Conservation (phyloP, 2,888 invertebrate genomes). For the Metellina segmentata region DNA sequence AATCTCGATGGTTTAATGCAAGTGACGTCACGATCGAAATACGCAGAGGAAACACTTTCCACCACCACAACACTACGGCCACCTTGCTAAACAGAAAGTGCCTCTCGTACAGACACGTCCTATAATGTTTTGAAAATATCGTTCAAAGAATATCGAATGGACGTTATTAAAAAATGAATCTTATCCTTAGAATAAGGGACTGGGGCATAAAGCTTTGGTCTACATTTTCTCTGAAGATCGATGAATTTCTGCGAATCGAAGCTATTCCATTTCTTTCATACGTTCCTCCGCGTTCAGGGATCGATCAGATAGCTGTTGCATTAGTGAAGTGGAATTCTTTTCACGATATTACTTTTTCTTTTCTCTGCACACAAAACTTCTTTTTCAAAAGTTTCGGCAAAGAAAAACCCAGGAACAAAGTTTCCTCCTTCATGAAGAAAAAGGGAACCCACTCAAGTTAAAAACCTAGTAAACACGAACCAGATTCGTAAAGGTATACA, state of each 20-base stretch:
- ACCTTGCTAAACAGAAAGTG: too few species aligned
- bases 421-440: not conserved
- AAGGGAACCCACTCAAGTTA: not conserved
- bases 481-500: not conserved
- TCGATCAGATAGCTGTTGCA: slow-evolving; percentile 45
- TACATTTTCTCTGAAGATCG: not conserved
- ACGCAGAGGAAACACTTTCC: too few species aligned
- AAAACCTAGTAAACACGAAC: not conserved
- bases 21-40: too few species aligned
- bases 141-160: too few species aligned
- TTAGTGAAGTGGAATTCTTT: slow-evolving; percentile 49
- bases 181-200: too few species aligned
- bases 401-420: not conserved
- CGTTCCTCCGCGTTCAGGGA: slow-evolving; percentile 6
- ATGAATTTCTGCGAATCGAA: not conserved
- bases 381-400: not conserved
- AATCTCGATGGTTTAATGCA: too few species aligned
- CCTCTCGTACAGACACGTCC: too few species aligned
- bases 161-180: too few species aligned
- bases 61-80: too few species aligned
- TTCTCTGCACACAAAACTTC: not conserved
- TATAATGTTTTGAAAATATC: too few species aligned
- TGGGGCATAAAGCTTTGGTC: not conserved
- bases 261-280: not conserved
- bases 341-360: slow-evolving; percentile 41